Conservation (phyloP, 23 tunicate species). For the Ciona savignyi region DNA sequence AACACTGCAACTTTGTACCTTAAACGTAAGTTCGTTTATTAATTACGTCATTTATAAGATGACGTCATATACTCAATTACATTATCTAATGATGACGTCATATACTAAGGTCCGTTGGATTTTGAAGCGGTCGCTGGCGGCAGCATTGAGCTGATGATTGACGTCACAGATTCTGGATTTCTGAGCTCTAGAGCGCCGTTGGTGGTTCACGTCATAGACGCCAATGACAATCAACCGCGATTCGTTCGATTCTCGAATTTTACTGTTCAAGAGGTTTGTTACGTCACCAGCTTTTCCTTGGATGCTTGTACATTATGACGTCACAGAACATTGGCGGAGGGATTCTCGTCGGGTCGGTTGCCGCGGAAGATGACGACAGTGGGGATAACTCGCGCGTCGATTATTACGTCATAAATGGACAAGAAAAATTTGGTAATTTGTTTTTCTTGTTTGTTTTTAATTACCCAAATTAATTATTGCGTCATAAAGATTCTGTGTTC, state of each 20-base stretch:
- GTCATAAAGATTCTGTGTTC: slow-evolving; percentile 41
- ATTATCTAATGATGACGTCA: neutral
- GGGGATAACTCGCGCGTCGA: slow-evolving; percentile 36
- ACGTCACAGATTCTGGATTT: slow-evolving; percentile 45
- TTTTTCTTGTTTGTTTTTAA: slow-evolving; percentile 18
- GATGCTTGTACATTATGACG: neutral
- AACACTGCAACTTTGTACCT: neutral
- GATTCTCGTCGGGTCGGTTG: slow-evolving; percentile 20
- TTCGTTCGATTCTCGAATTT: slow-evolving; percentile 27
- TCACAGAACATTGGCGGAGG: slow-evolving; percentile 68
- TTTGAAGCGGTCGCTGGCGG: slow-evolving; percentile 33
- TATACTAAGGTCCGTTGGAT: slow-evolving; percentile 41
- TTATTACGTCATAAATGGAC: slow-evolving; percentile 67
- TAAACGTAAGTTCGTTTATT: neutral
- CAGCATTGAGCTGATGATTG: slow-evolving; percentile 27
- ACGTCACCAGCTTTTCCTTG: neutral
- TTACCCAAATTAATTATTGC: neutral
- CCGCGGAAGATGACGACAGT: slow-evolving; percentile 46
- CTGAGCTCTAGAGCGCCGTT: slow-evolving; percentile 43
- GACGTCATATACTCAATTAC: no score
- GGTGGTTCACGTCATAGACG: slow-evolving; percentile 53
- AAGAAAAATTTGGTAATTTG: slow-evolving; percentile 41
- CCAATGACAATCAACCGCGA: slow-evolving; percentile 53
- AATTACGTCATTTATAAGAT: neutral
- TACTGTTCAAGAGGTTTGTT: slow-evolving; percentile 43